These are phyloP conservation scores for Luperina nickerlii DNA, from an alignment of 2,888 invertebrate species.

Conservation along the genomic window DNA sequence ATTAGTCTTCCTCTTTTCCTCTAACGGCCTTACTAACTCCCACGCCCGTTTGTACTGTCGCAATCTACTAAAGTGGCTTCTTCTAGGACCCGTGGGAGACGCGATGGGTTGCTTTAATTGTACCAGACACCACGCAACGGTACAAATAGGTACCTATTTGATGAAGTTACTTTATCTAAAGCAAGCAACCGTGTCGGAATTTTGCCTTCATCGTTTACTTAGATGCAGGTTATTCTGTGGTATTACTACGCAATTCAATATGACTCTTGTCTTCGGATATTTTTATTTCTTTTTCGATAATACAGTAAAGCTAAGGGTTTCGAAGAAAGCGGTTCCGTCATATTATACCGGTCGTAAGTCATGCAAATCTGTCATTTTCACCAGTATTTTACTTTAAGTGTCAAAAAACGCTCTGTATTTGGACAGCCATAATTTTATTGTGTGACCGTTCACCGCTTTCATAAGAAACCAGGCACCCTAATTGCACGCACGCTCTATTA, in stretches of 20 bases:
- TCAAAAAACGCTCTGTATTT: not conserved
- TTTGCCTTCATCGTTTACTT: not conserved
- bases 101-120: not conserved
- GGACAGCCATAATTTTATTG: not conserved
- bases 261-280: not conserved
- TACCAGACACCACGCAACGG: not conserved
- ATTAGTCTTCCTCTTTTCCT: conserved; percentile 1
- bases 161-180: conserved; percentile 9
- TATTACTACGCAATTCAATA: not conserved
- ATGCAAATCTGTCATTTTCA: not conserved
- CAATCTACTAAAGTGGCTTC: conserved; percentile 22
- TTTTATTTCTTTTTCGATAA: not conserved
- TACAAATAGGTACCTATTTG: not conserved
- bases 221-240: not conserved
- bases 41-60: conserved; percentile 2
- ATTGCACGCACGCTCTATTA: no score
- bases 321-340: not conserved
- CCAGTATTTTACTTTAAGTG: not conserved
- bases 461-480: not conserved
- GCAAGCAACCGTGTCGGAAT: not conserved
- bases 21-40: conserved; percentile 1
- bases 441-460: not conserved
- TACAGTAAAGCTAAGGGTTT: not conserved
- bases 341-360: not conserved
- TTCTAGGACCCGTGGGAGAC: conserved; percentile 5